Evolutionary conservation across 2,888 invertebrate genomes (phyloP).

Genomic region (Ptychoptera contaminata): DNA sequence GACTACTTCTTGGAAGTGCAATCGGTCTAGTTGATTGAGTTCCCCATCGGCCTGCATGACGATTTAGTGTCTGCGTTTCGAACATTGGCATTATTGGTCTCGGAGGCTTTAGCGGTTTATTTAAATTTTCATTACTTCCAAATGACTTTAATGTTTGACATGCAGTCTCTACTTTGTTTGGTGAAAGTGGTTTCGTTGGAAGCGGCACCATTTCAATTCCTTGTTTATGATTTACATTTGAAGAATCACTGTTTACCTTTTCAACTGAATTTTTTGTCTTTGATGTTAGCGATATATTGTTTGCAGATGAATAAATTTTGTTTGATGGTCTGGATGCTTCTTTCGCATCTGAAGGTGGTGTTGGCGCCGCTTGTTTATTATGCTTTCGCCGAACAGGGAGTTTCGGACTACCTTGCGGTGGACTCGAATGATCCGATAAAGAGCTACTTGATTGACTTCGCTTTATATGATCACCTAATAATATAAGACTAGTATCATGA

Average conservation of each 20-base stretch:
- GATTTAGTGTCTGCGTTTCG: constrained; percentile 15
- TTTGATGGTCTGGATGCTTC: neutral
- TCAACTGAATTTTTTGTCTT: too few species aligned
- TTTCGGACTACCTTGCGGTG: constrained; percentile 59
- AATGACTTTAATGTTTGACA: constrained; percentile 6
- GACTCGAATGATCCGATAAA: constrained; percentile 48
- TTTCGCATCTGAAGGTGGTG: constrained; percentile 35
- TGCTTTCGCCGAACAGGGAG: constrained; percentile 53
- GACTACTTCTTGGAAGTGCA: constrained; percentile 27
- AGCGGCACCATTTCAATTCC: neutral
- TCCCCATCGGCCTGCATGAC: constrained; percentile 13
- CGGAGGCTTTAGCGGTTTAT: constrained; percentile 47
- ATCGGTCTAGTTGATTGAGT: constrained; percentile 26
- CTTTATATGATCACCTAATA: constrained; percentile 30
- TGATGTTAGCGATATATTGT: neutral
- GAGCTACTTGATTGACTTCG: constrained; percentile 52
- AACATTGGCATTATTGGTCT: constrained; percentile 35
- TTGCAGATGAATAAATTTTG: neutral
- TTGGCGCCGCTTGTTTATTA: constrained; percentile 58
- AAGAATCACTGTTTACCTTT: too few species aligned
- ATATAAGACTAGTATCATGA: constrained; percentile 39
- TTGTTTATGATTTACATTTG: neutral
- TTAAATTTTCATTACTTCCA: constrained; percentile 20
- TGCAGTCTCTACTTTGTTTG: neutral
- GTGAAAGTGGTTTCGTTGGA: constrained; percentile 12